Evolutionary conservation across 2,113 vertebrate genomes (phyloP).

Genomic region (Empidonax alnorum): DNA sequence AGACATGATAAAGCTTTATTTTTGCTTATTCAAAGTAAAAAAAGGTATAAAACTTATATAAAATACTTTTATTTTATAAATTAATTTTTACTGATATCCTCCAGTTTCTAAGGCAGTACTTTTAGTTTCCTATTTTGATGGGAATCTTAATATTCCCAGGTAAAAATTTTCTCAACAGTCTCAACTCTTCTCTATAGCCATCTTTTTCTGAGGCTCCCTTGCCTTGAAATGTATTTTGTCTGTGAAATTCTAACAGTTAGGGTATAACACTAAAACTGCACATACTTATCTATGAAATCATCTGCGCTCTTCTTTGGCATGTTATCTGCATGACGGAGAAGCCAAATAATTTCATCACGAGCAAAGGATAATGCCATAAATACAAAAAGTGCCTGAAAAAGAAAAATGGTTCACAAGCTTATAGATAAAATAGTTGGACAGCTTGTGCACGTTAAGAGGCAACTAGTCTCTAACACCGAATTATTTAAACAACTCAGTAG

Average conservation of each 20-base stretch:
- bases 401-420: not conserved
- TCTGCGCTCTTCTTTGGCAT: conserved; percentile 99
- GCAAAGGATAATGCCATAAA: conserved; percentile 99
- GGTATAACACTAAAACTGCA: not conserved
- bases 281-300: conserved; percentile 98
- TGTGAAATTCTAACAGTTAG: not conserved
- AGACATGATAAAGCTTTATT: not conserved
- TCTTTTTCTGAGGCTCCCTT: not conserved
- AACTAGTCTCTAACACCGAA: not conserved
- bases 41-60: not conserved
- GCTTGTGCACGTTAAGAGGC: not conserved
- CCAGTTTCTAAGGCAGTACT: not conserved
- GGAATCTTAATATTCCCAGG: not conserved
- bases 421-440: not conserved
- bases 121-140: not conserved
- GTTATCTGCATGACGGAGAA: conserved; percentile 97
- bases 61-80: not conserved
- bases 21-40: not conserved
- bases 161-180: not conserved
- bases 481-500: not conserved
- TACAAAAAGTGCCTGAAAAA: conserved; percentile 91
- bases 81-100: not conserved
- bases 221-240: not conserved
- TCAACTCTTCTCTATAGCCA: not conserved
- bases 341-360: conserved; percentile 98